Evolutionary conservation across 2,888 invertebrate genomes (phyloP).

Genomic region (Endomychus coccineus): DNA sequence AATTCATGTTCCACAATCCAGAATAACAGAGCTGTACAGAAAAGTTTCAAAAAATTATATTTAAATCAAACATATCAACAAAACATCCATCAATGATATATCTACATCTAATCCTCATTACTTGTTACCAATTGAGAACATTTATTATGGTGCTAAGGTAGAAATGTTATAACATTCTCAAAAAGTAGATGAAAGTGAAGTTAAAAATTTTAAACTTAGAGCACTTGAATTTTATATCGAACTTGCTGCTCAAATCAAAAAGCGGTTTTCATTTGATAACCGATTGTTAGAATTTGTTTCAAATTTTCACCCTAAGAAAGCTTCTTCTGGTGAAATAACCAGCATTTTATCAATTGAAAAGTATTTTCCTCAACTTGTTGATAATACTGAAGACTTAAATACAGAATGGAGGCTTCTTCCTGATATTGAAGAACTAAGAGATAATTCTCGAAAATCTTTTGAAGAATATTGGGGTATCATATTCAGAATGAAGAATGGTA

Average conservation of each 20-base stretch:
- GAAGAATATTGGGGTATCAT: constrained; percentile 11
- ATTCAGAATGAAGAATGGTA: constrained; percentile 6
- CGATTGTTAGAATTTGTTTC: not conserved
- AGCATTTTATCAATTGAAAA: not conserved
- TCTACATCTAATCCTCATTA: too few relatives aligned
- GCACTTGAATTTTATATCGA: constrained; percentile 3
- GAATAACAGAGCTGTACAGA: too few relatives aligned
- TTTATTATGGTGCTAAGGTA: too few relatives aligned
- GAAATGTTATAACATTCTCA: too few relatives aligned
- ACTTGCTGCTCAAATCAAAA: not conserved
- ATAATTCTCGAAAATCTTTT: not conserved
- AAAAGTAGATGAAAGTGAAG: too few relatives aligned
- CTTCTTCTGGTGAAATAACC: not conserved
- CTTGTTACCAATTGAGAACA: too few relatives aligned
- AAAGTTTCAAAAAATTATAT: too few relatives aligned
- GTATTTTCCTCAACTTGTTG: not conserved
- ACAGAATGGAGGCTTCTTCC: not conserved
- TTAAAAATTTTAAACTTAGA: not conserved
- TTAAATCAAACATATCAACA: too few relatives aligned
- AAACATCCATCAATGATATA: too few relatives aligned
- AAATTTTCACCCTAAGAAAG: not conserved
- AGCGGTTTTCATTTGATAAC: constrained; percentile 3
- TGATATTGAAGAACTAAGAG: constrained; percentile 2
- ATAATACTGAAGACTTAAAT: not conserved
- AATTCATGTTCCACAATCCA: too few relatives aligned